A percentile compares a stretch with the other conserved stretches of the same genome.
Evolutionary conservation across 2,113 vertebrate genomes (phyloP).

Genomic region (Crotalus viridis): DNA sequence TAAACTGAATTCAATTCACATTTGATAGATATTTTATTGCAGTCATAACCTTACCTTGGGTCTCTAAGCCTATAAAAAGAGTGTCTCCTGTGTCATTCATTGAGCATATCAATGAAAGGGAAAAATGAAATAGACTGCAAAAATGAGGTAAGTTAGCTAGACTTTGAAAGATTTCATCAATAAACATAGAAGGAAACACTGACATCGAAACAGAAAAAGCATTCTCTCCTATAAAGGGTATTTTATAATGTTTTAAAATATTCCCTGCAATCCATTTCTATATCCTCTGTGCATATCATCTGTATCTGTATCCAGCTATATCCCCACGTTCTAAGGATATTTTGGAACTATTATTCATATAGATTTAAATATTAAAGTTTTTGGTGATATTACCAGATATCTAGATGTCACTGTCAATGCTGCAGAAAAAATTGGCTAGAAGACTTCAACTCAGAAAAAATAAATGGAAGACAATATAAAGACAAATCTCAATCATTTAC

Average conservation of each 20-base stretch:
- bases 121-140: neutral
- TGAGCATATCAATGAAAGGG: neutral
- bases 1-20: neutral
- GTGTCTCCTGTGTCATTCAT: neutral
- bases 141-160: neutral
- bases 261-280: neutral
- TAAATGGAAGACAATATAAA: neutral
- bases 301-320: neutral
- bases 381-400: neutral
- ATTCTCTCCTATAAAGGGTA: neutral
- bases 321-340: neutral
- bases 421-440: neutral
- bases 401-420: neutral
- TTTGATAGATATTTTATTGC: neutral
- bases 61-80: neutral
- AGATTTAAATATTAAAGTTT: neutral
- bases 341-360: neutral
- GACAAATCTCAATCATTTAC: neutral
- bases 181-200: neutral
- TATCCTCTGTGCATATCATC: neutral
- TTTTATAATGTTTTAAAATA: neutral
- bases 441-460: neutral
- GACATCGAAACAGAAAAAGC: neutral
- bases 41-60: neutral
- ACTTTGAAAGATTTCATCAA: neutral